Conservation (phyloP, 2,113 vertebrate genomes). For the Equus przewalskii region DNA sequence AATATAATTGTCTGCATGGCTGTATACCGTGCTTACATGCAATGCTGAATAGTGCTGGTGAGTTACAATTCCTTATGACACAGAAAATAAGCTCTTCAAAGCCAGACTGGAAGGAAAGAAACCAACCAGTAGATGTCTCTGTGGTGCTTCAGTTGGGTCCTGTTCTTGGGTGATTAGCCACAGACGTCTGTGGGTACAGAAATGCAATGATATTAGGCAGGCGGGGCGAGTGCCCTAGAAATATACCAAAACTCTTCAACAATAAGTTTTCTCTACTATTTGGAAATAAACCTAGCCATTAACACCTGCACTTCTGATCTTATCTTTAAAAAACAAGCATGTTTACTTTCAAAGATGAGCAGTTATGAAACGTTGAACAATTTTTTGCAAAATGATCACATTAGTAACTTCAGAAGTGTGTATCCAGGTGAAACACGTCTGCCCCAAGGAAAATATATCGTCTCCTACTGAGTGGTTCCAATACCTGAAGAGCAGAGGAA, state of each 20-base stretch:
- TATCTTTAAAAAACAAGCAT: background rate
- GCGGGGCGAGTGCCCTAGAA: background rate
- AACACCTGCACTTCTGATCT: background rate
- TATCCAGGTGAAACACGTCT: background rate
- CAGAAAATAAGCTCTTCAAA: background rate
- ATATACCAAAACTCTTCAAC: background rate
- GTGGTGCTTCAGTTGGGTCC: constrained; percentile 71
- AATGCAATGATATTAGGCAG: background rate
- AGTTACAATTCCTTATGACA: background rate
- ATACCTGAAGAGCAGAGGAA: background rate
- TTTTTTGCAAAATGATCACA: constrained; percentile 9
- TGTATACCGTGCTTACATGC: background rate
- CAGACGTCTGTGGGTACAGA: background rate
- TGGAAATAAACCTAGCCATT: background rate
- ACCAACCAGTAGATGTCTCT: constrained; percentile 83
- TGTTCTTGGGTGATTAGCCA: background rate
- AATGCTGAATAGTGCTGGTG: background rate
- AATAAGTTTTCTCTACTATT: background rate
- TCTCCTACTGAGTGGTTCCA: background rate
- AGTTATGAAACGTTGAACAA: background rate
- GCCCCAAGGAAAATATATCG: background rate
- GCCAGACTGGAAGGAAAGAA: constrained; percentile 8
- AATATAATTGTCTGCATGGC: constrained; percentile 15
- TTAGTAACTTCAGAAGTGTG: background rate
- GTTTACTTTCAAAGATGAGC: constrained; percentile 19